A percentile compares a stretch with the other conserved stretches of the same genome.
phyloP scores from a whole-genome alignment of 1,140 invertebrate species.

The Onthophagus taurus region DNA sequence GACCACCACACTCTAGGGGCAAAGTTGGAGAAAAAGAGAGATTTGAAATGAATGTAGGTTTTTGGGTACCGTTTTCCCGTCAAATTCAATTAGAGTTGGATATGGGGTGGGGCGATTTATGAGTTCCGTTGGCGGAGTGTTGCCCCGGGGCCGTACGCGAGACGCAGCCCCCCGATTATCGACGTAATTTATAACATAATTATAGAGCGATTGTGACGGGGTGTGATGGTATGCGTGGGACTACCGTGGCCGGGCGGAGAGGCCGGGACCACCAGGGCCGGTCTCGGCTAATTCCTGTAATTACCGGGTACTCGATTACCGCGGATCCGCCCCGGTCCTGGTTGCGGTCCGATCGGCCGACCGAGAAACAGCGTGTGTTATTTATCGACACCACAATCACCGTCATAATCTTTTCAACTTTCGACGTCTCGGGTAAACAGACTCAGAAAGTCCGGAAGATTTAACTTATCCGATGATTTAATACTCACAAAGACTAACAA shows the following conservation, averaged over 20 bases:
- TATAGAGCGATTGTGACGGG: slow-evolving; percentile 34
- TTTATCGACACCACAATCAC: too few species aligned
- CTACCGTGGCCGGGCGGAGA: slow-evolving; percentile 24
- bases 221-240: slow-evolving; percentile 33
- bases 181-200: slow-evolving; percentile 36
- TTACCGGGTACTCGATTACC: slow-evolving; percentile 31
- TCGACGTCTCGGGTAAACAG: too few species aligned
- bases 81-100: slow-evolving; percentile 36
- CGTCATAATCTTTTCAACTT: too few species aligned
- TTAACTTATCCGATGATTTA: too few species aligned
- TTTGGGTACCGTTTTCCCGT: slow-evolving; percentile 17
- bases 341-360: slow-evolving; percentile 24
- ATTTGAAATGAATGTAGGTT: not conserved
- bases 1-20: too few species aligned
- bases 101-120: too few species aligned
- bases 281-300: slow-evolving; percentile 34
- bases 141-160: slow-evolving; percentile 21
- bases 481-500: too few species aligned
- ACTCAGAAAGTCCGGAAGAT: too few species aligned
- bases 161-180: slow-evolving; percentile 26
- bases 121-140: too few species aligned
- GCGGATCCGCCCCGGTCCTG: slow-evolving; percentile 19
- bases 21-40: slow-evolving; percentile 1
- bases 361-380: too few species aligned
- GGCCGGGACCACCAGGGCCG: slow-evolving; percentile 33